These are phyloP conservation scores for Phyto melanocephala DNA, from an alignment of 2,888 invertebrate genomes.

Conservation along the genomic window DNA sequence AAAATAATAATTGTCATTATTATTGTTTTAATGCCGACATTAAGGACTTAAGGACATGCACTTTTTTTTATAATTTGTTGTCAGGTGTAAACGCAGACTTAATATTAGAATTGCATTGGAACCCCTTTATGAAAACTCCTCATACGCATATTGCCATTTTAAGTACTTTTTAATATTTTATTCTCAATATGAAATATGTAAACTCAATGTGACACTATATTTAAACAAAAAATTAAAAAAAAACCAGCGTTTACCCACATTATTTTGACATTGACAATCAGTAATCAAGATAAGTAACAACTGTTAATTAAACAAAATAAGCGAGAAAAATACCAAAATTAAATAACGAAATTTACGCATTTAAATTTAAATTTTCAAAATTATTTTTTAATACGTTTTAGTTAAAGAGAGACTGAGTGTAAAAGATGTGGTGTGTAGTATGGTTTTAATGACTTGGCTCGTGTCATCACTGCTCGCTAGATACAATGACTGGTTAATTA, in stretches of 20 bases:
- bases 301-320: neutral
- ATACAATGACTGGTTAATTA: neutral
- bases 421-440: neutral
- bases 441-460: constrained; percentile 6
- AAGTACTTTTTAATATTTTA: neutral
- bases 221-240: neutral
- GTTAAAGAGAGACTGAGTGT: constrained; percentile 1
- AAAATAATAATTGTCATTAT: too few species aligned
- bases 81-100: too few species aligned
- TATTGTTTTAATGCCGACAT: too few species aligned
- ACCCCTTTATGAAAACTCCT: neutral
- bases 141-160: neutral
- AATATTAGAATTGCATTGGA: too few species aligned
- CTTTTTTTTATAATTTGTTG: too few species aligned
- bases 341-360: constrained; percentile 4
- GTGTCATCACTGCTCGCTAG: constrained; percentile 6
- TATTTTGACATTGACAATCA: neutral
- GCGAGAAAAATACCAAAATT: neutral
- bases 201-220: neutral
- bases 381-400: neutral
- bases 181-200: neutral
- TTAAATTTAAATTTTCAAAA: neutral
- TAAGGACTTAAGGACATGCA: too few species aligned
- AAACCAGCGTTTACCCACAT: neutral
- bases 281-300: constrained; percentile 16